Evolutionary conservation across 1,140 invertebrate genomes (phyloP).

Genomic region (Pissodes strobi): DNA sequence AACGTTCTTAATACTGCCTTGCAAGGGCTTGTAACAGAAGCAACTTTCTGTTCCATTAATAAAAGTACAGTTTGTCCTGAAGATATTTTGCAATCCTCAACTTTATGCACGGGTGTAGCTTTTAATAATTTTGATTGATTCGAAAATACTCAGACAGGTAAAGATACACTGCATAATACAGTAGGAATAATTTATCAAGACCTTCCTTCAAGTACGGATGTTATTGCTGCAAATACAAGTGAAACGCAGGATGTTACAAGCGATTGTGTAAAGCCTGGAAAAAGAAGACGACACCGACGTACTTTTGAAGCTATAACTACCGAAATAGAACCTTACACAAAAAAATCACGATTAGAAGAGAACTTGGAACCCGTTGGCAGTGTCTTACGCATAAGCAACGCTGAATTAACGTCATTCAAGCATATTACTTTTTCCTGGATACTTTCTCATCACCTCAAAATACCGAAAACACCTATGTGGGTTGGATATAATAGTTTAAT

Average conservation of each 20-base stretch:
- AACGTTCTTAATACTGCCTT: neutral
- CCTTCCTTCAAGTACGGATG: neutral
- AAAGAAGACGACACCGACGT: conserved; percentile 1
- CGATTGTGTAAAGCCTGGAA: neutral
- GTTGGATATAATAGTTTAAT: too few species aligned
- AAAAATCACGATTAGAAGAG: conserved; percentile 25
- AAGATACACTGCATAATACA: conserved; percentile 58
- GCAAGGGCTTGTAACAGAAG: neutral
- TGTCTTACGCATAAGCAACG: conserved; percentile 31
- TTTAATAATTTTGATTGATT: conserved; percentile 58
- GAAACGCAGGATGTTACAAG: neutral
- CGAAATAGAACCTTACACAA: conserved; percentile 16
- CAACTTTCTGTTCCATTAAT: neutral
- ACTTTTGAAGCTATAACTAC: conserved; percentile 1
- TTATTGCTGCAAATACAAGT: neutral
- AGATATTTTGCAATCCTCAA: neutral
- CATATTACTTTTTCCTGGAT: conserved; percentile 17
- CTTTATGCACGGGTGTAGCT: conserved; percentile 49
- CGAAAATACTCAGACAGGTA: conserved; percentile 54
- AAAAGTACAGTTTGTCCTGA: neutral
- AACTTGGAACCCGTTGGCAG: conserved; percentile 9
- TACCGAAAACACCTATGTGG: conserved; percentile 46
- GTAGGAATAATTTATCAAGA: conserved; percentile 54
- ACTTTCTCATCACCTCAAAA: conserved; percentile 22
- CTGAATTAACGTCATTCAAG: neutral